Evolutionary conservation across 2,888 invertebrate species (phyloP).

Genomic region (Oligia fasciuncula): DNA sequence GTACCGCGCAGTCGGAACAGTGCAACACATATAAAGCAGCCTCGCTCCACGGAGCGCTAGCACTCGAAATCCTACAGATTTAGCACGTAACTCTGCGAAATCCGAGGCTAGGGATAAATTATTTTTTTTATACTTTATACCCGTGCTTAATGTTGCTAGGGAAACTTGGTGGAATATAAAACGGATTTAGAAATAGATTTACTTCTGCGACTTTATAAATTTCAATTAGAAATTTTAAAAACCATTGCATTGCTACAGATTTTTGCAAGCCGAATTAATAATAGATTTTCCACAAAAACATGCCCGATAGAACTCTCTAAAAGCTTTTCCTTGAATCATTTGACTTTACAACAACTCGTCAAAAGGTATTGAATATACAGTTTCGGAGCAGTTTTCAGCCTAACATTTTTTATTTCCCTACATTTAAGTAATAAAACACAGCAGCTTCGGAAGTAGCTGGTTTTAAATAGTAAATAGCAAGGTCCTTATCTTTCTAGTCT

Average conservation of each 20-base stretch:
- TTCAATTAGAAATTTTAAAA: not conserved
- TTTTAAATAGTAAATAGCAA: not conserved
- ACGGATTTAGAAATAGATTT: not conserved
- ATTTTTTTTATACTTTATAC: constrained; percentile 33
- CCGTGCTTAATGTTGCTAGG: not conserved
- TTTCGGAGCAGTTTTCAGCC: not conserved
- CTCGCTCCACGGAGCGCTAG: constrained; percentile 75
- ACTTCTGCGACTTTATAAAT: not conserved
- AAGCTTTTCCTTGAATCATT: not conserved
- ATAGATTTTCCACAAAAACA: too few species aligned
- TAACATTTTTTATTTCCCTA: not conserved
- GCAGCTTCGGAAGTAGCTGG: not conserved
- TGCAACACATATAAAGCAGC: constrained; percentile 82
- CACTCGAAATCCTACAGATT: constrained; percentile 79
- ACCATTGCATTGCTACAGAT: not conserved
- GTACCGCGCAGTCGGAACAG: constrained; percentile 76
- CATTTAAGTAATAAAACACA: not conserved
- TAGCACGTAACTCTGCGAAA: constrained; percentile 75
- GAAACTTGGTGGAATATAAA: constrained; percentile 1
- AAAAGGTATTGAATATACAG: not conserved
- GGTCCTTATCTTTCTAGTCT: not conserved
- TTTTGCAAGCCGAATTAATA: not conserved
- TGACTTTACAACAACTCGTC: not conserved
- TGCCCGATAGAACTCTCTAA: not conserved
- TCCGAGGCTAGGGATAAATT: constrained; percentile 34